These are phyloP conservation scores for Dissostichus mawsoni DNA, from an alignment of 2,113 vertebrate species.

Conservation along the genomic window DNA sequence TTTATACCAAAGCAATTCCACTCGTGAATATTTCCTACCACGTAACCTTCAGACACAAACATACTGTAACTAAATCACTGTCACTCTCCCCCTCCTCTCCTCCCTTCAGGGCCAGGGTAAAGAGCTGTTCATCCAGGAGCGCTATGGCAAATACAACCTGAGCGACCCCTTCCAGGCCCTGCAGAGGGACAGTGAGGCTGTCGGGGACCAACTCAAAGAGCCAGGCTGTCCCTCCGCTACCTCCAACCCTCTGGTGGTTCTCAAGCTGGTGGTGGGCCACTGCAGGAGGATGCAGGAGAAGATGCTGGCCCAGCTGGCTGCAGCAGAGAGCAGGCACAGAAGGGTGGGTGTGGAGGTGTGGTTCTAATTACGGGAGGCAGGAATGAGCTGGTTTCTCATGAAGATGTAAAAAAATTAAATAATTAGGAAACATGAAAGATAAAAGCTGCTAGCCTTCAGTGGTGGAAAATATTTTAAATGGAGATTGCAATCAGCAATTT, in stretches of 20 bases:
- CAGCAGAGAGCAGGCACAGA: constrained; percentile 93
- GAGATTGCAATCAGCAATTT: neutral
- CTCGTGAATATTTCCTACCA: neutral
- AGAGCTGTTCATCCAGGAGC: constrained; percentile 93
- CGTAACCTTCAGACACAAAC: neutral
- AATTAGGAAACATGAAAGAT: constrained; percentile 1
- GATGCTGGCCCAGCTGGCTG: constrained; percentile 95
- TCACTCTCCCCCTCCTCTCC: neutral
- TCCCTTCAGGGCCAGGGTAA: constrained; percentile 89
- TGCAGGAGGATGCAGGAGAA: constrained; percentile 97
- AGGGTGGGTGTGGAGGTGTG: constrained; percentile 83
- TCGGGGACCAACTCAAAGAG: constrained; percentile 82
- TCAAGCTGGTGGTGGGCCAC: constrained; percentile 95
- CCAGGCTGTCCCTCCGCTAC: constrained; percentile 78
- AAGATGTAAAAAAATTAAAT: neutral
- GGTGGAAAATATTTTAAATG: neutral
- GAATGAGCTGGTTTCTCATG: neutral
- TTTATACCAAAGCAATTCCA: neutral
- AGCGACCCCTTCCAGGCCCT: constrained; percentile 95
- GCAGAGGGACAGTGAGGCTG: constrained; percentile 92
- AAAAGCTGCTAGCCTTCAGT: neutral
- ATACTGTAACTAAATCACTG: neutral
- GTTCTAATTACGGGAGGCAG: neutral
- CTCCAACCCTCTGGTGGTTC: constrained; percentile 90
- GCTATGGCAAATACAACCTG: constrained; percentile 95